These are phyloP conservation scores for Ataeniobius toweri DNA, from an alignment of 2,797 vertebrate species.

Conservation along the genomic window DNA sequence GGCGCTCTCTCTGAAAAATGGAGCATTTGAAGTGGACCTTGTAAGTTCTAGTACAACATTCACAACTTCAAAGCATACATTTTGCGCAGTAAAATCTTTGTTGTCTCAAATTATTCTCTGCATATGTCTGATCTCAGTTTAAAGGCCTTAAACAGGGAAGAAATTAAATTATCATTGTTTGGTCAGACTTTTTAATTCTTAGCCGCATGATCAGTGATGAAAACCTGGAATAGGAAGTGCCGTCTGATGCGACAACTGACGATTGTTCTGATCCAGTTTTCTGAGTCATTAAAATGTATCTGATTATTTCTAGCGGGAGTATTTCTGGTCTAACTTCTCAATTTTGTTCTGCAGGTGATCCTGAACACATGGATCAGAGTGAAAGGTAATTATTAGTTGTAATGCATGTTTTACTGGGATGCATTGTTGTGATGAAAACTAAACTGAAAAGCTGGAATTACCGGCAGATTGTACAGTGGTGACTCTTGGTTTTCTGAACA, in stretches of 20 bases:
- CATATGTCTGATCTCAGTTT: not conserved
- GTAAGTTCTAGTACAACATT: constrained; percentile 6
- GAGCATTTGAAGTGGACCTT: no score
- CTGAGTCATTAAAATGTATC: constrained; percentile 4
- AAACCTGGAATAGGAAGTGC: constrained; percentile 52
- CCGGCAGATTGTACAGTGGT: constrained; percentile 73
- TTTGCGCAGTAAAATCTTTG: not conserved
- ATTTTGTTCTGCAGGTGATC: not conserved
- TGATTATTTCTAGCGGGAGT: not conserved
- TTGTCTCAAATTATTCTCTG: no score
- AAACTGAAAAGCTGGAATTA: constrained; percentile 90
- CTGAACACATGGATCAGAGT: not conserved
- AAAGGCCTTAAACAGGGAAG: not conserved
- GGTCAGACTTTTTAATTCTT: not conserved
- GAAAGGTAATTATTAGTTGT: constrained; percentile 11
- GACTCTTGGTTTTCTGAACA: constrained; percentile 70
- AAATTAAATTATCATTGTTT: not conserved
- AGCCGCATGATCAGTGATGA: constrained; percentile 41
- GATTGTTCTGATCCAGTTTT: constrained; percentile 37
- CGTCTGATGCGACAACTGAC: constrained; percentile 65
- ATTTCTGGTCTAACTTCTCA: not conserved
- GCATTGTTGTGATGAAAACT: constrained; percentile 82
- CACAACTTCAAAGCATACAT: not conserved
- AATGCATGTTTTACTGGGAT: not conserved
- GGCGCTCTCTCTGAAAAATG: no score